Evolutionary conservation across 37 sponge, comb jelly and placozoan genomes (phyloP), one percentile per base, ranked within the genome.

Genomic region (Trichoplax adhaerens): DNA sequence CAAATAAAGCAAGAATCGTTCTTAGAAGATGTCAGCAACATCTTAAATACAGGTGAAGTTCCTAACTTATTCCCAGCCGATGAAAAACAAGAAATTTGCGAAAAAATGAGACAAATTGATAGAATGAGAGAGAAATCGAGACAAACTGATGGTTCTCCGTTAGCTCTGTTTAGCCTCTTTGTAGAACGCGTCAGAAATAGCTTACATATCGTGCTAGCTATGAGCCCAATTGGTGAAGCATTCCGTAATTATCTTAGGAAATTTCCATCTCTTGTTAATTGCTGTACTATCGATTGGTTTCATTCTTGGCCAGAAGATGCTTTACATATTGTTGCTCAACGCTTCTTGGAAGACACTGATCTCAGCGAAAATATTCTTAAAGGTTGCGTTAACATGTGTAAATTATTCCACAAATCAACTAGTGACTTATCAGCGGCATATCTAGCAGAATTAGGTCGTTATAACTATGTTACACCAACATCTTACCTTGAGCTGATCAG

Each of bases 221-320:
- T 95, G 91, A 91, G 92, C 57, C 97, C 97, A 48, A 95, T 95
- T 53, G 97, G 97, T 62, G 92, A 91, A 53, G 88, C 97, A 62
- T 91, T 95, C 81, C 58, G 97, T 6, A 83, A 75, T 7, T 76
- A 91, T 8, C 81, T 95, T 6, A 82, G 97, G 58, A 91, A 79
- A 85, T 95, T 95, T 82, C 97, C 97, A 2, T 95, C 97, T 5
- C 89, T 95, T 51, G 89, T 95, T 73, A 95, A 95, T 82, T 95
- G 96, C 80, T 95, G 96, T 68, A 95, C 96, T 69, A 95, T 95
- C 66, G 88, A 95, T 75, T 95, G 97, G 97, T 95, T 95, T 80
- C 94, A 93, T 82, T 84, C 86, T 64, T 95, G 97, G 97, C 97
- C 97, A 50, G 91, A 91, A 53, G 97, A 95, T 83, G 97, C 97